Percentiles rank a stretch among this genome's conserved stretches.
Evolutionary conservation across 2,888 invertebrate species (phyloP).

Genomic region (Drosophila vallismaia): DNA sequence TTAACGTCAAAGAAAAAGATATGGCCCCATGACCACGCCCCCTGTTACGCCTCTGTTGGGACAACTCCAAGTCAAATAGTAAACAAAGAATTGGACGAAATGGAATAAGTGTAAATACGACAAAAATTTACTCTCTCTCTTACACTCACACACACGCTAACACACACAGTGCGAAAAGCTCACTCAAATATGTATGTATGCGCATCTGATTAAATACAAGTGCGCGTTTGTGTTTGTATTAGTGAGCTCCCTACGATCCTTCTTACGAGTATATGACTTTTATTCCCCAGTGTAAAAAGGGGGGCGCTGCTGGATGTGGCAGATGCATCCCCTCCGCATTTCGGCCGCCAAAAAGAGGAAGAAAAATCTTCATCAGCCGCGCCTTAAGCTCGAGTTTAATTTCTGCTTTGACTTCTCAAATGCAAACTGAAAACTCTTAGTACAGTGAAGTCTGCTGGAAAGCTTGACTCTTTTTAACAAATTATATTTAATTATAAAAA

Average conservation of each 20-base stretch:
- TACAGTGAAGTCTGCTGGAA: slow-evolving; percentile 19
- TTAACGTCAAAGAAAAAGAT: slow-evolving; percentile 19
- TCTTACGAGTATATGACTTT: slow-evolving; percentile 37
- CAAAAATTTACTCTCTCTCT: slow-evolving; percentile 22
- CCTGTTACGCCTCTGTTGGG: background rate
- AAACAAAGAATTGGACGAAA: slow-evolving; percentile 65
- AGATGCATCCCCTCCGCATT: slow-evolving; percentile 33
- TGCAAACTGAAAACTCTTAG: slow-evolving; percentile 21
- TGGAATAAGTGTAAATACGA: slow-evolving; percentile 75
- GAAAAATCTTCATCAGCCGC: slow-evolving; percentile 43
- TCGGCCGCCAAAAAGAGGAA: slow-evolving; percentile 16
- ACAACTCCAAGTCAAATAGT: slow-evolving; percentile 41
- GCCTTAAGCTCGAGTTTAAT: slow-evolving; percentile 75
- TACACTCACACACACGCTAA: slow-evolving; percentile 5
- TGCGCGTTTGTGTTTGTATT: slow-evolving; percentile 37
- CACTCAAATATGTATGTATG: slow-evolving; percentile 74
- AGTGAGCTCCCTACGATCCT: slow-evolving; percentile 20
- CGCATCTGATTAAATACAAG: slow-evolving; percentile 76
- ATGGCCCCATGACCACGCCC: background rate
- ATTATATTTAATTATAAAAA: background rate
- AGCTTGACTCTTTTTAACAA: background rate
- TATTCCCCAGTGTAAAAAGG: slow-evolving; percentile 53
- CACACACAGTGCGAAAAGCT: slow-evolving; percentile 40
- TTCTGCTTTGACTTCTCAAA: slow-evolving; percentile 69
- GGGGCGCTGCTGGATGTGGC: slow-evolving; percentile 1